phyloP scores from a whole-genome alignment of 2,888 invertebrate species.

The Diogma glabrata region DNA sequence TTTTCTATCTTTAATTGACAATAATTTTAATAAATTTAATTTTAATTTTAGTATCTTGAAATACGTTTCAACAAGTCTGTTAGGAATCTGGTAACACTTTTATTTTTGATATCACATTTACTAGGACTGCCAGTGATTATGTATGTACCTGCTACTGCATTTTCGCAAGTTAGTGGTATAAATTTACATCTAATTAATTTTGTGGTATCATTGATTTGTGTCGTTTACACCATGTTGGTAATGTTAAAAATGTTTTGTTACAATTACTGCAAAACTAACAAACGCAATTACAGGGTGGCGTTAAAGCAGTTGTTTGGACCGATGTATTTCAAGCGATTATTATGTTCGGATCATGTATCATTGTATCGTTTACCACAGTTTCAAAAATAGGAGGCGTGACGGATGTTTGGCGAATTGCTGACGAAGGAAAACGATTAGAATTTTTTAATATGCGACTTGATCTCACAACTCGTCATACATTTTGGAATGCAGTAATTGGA shows the following conservation, averaged over 20 bases:
- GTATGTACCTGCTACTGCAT: conserved; percentile 31
- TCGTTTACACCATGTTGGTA: conserved; percentile 46
- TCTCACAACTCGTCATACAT: conserved; percentile 44
- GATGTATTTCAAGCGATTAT: too few species aligned
- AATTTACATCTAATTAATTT: conserved; percentile 43
- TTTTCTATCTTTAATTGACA: not conserved
- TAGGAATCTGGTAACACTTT: conserved; percentile 27
- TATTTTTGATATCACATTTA: conserved; percentile 27
- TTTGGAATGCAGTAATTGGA: too few species aligned
- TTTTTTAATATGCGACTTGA: conserved; percentile 45
- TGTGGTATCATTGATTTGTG: conserved; percentile 42
- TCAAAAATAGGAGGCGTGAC: conserved; percentile 33
- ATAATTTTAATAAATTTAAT: too few species aligned
- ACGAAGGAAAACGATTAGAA: conserved; percentile 31
- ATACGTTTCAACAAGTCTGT: conserved; percentile 29
- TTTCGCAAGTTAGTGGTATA: conserved; percentile 37
- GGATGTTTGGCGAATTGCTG: conserved; percentile 30
- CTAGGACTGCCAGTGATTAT: conserved; percentile 30
- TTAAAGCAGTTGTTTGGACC: conserved; percentile 43
- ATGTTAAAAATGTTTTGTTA: too few species aligned
- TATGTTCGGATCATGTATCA: conserved; percentile 29
- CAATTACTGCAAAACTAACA: too few species aligned
- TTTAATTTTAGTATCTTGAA: conserved; percentile 31
- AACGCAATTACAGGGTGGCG: too few species aligned
- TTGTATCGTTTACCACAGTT: conserved; percentile 34